Evolutionary conservation across 2,797 vertebrate species (phyloP), one percentile per base, ranked within the genome.

Genomic region (Ptychadena robeensis): DNA sequence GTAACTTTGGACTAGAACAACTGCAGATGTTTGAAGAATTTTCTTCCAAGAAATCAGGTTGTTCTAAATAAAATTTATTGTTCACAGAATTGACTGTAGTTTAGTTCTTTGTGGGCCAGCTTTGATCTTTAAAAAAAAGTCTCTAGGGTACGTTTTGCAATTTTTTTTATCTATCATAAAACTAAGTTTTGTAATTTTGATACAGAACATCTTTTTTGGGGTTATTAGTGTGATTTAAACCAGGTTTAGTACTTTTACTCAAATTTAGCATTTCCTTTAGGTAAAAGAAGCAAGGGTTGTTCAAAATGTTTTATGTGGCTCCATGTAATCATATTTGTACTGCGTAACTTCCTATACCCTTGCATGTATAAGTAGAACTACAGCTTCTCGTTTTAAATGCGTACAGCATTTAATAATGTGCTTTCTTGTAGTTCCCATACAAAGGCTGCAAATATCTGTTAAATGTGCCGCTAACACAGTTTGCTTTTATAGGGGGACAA

Each of bases 31-130:
- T 63, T 14, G 67, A 80, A 80, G 4, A 22, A 35, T 27, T 71
- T 71, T 80, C 78, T 72, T 18, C 44, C 44, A n/a, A 30, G 57
- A 80, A 80, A 34, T 65, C 68, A 80, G 78, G 78, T 80, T 61
- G 35, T 28, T 68, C 44, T 61, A 35, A 57, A 72, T 25, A 30
- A 59, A 68, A 79, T 79, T 48, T 68, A 68, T 67, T 18, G 61
- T 44, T 66, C 37, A 31, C 4, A 65, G 73, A 66, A 76, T 68
- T 57, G 30, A 34, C n/a, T 35, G 53, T 68, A 57, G 57, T 57
- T 48, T 67, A 40, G 27, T 57, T 79, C 76, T 77, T 77, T 59
- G 65, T 66, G 37, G 63, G 30, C 34, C 35, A n/a, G 63, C 61
- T 66, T 32, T 37, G 37, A 66, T 65, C 35, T 30, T 40, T 40